Conservation (phyloP, 2,888 invertebrate species). For the Busseola fusca region DNA sequence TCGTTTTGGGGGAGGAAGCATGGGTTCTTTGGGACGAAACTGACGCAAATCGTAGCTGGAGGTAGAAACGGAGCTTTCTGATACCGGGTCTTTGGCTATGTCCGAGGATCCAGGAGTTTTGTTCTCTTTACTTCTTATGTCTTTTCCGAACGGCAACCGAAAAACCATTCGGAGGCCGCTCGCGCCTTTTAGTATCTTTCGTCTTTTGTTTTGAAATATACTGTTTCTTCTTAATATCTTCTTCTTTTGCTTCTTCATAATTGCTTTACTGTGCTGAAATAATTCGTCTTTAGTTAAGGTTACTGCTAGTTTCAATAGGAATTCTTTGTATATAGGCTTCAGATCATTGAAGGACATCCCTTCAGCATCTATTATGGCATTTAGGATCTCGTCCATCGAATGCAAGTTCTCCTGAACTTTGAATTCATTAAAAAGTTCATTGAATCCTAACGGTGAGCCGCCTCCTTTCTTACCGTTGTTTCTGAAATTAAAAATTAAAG, state of each 20-base stretch:
- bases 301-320: slow-evolving; percentile 95
- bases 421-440: slow-evolving; percentile 96
- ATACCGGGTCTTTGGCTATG: slow-evolving; percentile 78
- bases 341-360: slow-evolving; percentile 98
- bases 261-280: slow-evolving; percentile 96
- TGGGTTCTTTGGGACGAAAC: slow-evolving; percentile 89
- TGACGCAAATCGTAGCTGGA: slow-evolving; percentile 90
- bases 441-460: slow-evolving; percentile 95
- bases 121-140: slow-evolving; percentile 76
- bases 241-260: slow-evolving; percentile 95
- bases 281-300: slow-evolving; percentile 97
- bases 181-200: slow-evolving; percentile 90
- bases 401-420: slow-evolving; percentile 96
- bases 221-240: slow-evolving; percentile 90
- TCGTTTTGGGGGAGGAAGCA: slow-evolving; percentile 80
- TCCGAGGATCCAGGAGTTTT: slow-evolving; percentile 70
- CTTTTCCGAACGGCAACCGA: slow-evolving; percentile 88
- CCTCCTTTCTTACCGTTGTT: slow-evolving; percentile 91
- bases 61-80: slow-evolving; percentile 90
- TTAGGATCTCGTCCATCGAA: slow-evolving; percentile 95
- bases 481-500: slow-evolving; percentile 72
- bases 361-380: slow-evolving; percentile 96
- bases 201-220: slow-evolving; percentile 88
- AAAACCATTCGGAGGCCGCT: slow-evolving; percentile 91
- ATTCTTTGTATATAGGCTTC: slow-evolving; percentile 97